Evolutionary conservation across 92 coral and sea anemone genomes (phyloP).

Genomic region (Actinernus sp.): DNA sequence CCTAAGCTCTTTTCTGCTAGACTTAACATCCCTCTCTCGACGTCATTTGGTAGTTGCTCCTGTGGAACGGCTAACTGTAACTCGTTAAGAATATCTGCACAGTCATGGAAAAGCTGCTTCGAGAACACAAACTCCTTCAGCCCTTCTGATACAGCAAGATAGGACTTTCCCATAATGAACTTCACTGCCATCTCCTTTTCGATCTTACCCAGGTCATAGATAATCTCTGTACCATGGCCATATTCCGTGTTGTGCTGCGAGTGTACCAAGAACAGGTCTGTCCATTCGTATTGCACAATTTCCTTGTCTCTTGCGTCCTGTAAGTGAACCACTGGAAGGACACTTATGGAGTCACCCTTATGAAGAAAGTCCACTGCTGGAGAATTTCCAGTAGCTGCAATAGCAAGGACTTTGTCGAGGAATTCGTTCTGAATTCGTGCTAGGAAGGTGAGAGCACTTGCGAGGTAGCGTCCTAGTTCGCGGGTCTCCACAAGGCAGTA

Average conservation of each 20-base stretch:
- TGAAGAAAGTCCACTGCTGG: conserved; percentile 75
- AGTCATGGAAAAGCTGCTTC: conserved; percentile 90
- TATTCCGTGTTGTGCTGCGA: conserved; percentile 85
- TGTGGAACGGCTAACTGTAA: conserved; percentile 77
- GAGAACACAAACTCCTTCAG: conserved; percentile 86
- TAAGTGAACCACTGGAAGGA: conserved; percentile 65
- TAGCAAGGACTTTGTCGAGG: conserved; percentile 65
- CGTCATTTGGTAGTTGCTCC: conserved; percentile 62
- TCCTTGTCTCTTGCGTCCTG: conserved; percentile 92
- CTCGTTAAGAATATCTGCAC: conserved; percentile 81
- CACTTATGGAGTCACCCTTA: conserved; percentile 43
- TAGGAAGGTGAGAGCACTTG: conserved; percentile 65
- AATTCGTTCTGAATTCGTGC: conserved; percentile 81
- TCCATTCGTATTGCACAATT: conserved; percentile 86
- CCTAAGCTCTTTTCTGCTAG: conserved; percentile 65
- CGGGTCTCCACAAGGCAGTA: conserved; percentile 80
- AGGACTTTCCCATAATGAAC: conserved; percentile 81
- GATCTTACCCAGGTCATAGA: conserved; percentile 80
- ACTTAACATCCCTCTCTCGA: conserved; percentile 64
- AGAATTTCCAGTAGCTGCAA: conserved; percentile 75
- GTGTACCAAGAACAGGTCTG: conserved; percentile 75
- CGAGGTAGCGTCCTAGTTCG: conserved; percentile 70
- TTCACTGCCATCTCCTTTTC: conserved; percentile 83
- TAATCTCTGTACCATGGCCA: conserved; percentile 82
- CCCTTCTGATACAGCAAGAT: conserved; percentile 63